These are phyloP conservation scores for Pseudonaja textilis DNA, from an alignment of 2,113 vertebrate genomes.

Conservation along the genomic window DNA sequence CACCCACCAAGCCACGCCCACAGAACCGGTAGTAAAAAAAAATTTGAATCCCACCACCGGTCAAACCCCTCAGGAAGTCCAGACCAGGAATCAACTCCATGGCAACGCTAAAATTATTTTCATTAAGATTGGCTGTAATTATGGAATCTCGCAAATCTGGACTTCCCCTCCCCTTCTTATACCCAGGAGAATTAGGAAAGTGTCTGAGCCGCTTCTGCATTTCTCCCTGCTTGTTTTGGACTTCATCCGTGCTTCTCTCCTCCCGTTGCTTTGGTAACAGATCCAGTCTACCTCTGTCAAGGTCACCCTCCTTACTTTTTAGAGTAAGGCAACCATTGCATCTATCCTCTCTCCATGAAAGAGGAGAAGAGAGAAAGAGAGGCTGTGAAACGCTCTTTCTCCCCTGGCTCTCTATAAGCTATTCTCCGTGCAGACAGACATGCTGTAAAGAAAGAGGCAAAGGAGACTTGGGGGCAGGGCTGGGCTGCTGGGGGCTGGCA, in stretches of 20 bases:
- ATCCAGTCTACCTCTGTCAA: neutral
- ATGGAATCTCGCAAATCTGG: neutral
- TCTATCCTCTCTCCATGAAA: neutral
- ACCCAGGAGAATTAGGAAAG: neutral
- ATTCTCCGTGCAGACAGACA: conserved; percentile 7
- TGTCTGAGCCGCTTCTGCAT: neutral
- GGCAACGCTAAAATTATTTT: neutral
- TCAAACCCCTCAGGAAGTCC: neutral
- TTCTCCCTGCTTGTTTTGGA: neutral
- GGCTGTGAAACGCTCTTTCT: neutral
- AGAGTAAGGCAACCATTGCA: neutral
- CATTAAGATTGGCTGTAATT: neutral
- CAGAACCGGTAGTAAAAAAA: too few species aligned
- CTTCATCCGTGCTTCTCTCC: neutral
- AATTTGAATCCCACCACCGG: too few species aligned
- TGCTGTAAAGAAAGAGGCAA: conserved; percentile 2
- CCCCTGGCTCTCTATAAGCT: neutral
- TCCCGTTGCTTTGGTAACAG: neutral
- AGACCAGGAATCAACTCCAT: neutral
- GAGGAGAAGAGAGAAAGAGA: neutral
- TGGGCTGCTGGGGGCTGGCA: too few species aligned
- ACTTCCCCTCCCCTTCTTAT: neutral
- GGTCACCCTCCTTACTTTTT: neutral
- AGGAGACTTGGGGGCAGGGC: conserved; percentile 1
- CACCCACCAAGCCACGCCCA: too few species aligned